phyloP scores from a whole-genome alignment of 2,888 invertebrate species.

The Philereme transversata region DNA sequence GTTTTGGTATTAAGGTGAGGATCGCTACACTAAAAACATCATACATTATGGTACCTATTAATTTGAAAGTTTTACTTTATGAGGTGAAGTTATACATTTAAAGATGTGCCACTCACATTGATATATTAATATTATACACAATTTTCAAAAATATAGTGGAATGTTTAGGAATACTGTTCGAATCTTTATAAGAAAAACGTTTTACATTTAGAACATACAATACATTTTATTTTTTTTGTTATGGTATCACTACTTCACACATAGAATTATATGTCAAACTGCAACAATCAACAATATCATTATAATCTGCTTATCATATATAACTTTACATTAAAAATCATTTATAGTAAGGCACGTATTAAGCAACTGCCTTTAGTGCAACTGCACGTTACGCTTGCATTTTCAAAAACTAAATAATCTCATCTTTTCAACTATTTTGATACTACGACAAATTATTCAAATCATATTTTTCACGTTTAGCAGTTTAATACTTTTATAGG shows the following conservation, averaged over 20 bases:
- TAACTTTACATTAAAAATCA: neutral
- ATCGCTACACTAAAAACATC: conserved; percentile 67
- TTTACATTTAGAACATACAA: conserved; percentile 51
- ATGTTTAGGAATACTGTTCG: conserved; percentile 34
- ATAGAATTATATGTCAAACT: conserved; percentile 59
- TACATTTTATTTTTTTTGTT: conserved; percentile 49
- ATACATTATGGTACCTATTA: conserved; percentile 21
- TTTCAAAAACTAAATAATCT: neutral
- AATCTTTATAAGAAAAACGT: conserved; percentile 37
- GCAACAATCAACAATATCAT: conserved; percentile 63
- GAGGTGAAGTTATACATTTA: conserved; percentile 17
- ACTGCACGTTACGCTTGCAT: conserved; percentile 1
- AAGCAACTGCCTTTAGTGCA: neutral
- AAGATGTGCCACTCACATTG: conserved; percentile 5
- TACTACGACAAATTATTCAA: neutral
- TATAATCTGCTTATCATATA: conserved; percentile 38
- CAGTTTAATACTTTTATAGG: too few relatives aligned
- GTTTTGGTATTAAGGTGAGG: conserved; percentile 84
- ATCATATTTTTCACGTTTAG: too few relatives aligned
- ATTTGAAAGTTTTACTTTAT: conserved; percentile 16
- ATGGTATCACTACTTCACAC: conserved; percentile 57
- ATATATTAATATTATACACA: conserved; percentile 10
- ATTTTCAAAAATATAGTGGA: conserved; percentile 14
- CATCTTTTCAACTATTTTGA: too few relatives aligned
- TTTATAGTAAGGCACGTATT: conserved; percentile 6